A percentile compares a stretch with the other conserved stretches of the same genome.
Conservation (phyloP, 2,797 vertebrate genomes). For the Podarcis siculus region DNA sequence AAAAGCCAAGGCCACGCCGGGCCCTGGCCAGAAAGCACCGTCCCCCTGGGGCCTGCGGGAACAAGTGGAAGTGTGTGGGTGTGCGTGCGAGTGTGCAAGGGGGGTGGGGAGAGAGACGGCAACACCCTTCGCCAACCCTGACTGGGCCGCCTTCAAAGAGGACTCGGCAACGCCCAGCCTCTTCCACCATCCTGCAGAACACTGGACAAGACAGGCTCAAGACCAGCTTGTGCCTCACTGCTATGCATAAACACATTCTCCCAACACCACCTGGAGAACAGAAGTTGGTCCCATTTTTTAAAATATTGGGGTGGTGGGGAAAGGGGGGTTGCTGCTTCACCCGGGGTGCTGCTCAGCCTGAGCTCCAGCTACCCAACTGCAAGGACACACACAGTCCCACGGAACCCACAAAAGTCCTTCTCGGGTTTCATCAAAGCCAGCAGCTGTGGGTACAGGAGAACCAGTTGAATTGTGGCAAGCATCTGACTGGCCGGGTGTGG, state of each 20-base stretch:
- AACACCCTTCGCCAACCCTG: background rate
- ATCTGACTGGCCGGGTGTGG: background rate
- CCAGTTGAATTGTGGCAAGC: too few relatives aligned
- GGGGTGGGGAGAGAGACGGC: background rate
- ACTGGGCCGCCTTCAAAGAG: too few relatives aligned
- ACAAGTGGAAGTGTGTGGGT: slow-evolving; percentile 31
- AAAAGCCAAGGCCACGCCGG: slow-evolving; percentile 49
- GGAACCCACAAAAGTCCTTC: background rate
- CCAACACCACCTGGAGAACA: background rate
- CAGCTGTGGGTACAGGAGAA: background rate
- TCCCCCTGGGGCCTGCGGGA: slow-evolving; percentile 29
- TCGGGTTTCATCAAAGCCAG: slow-evolving; percentile 33
- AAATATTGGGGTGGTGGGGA: too few relatives aligned
- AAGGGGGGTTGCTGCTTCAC: too few relatives aligned
- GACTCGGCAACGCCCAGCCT: background rate
- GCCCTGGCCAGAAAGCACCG: slow-evolving; percentile 67
- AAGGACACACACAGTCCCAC: background rate
- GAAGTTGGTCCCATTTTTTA: background rate
- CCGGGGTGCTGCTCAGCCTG: background rate
- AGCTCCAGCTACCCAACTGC: background rate
- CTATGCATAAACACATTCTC: slow-evolving; percentile 62
- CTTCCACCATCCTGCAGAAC: slow-evolving; percentile 52
- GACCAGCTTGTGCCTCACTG: slow-evolving; percentile 78
- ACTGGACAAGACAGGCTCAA: slow-evolving; percentile 79
- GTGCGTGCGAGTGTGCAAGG: background rate